Percentiles rank a stretch among this genome's conserved stretches.
phyloP scores from a whole-genome alignment of 2,888 invertebrate species.

The Oligia fasciuncula region DNA sequence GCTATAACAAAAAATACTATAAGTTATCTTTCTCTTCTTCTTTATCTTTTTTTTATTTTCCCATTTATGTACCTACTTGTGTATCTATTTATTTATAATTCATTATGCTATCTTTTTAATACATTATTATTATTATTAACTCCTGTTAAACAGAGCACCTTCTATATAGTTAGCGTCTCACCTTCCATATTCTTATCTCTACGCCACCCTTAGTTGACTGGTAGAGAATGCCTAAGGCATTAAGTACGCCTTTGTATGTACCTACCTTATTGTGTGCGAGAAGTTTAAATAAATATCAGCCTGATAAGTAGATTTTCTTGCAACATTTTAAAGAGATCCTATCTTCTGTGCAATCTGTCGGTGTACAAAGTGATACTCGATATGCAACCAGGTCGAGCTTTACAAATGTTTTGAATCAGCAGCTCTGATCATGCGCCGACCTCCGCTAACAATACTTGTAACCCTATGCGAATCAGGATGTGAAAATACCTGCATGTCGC shows the following conservation, averaged over 20 bases:
- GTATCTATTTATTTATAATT: background rate
- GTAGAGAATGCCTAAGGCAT: background rate
- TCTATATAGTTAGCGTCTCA: background rate
- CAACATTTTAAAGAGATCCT: slow-evolving; percentile 1
- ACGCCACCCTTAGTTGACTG: background rate
- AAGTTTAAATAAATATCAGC: background rate
- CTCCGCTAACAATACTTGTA: slow-evolving; percentile 31
- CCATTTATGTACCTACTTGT: no score
- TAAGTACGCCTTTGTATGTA: background rate
- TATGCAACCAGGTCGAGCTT: slow-evolving; percentile 18
- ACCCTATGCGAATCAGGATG: slow-evolving; percentile 35
- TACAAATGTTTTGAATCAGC: slow-evolving; percentile 31
- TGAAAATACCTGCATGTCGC: slow-evolving; percentile 5
- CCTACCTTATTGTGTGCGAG: background rate
- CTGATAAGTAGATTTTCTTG: background rate
- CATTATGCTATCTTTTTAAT: background rate
- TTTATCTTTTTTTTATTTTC: no score
- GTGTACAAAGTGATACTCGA: background rate
- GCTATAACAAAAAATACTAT: background rate
- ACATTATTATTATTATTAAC: background rate
- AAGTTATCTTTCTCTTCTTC: no score
- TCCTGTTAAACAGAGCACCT: background rate
- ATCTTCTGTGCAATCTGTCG: slow-evolving; percentile 1
- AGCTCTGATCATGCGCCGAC: slow-evolving; percentile 26
- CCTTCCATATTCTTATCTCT: background rate